A percentile compares a stretch with the other conserved stretches of the same genome.
Conservation (phyloP, 2,113 vertebrate genomes). For the Aythya baeri region DNA sequence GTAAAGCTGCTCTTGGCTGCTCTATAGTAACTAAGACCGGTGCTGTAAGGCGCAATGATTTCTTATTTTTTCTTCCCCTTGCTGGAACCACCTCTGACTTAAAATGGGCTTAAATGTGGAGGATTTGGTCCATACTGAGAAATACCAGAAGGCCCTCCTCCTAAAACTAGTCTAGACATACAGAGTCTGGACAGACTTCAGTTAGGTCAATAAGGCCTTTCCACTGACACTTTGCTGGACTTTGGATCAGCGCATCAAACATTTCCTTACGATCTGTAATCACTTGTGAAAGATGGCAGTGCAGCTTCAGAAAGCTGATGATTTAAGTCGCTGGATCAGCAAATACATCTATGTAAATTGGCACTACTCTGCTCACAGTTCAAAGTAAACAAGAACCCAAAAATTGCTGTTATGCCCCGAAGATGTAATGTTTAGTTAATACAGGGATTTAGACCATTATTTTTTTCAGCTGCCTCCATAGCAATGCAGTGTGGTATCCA, state of each 20-base stretch:
- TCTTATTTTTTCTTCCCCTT: neutral
- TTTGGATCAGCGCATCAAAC: neutral
- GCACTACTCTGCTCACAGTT: neutral
- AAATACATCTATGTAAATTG: neutral
- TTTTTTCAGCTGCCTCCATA: constrained; percentile 26
- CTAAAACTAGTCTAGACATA: neutral
- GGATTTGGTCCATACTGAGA: neutral
- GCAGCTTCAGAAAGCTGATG: neutral
- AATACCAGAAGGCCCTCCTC: neutral
- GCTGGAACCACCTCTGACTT: neutral
- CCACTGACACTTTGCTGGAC: neutral
- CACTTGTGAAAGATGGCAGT: neutral
- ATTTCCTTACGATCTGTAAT: neutral
- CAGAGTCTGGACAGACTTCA: neutral
- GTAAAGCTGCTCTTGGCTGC: neutral
- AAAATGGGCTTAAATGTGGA: neutral
- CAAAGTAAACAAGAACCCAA: neutral
- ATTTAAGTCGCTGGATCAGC: neutral
- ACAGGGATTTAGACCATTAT: neutral
- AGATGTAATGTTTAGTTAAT: neutral
- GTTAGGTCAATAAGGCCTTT: neutral
- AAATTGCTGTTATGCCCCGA: neutral
- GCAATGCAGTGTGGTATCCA: constrained; percentile 18
- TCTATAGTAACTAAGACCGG: neutral
- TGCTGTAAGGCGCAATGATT: neutral